Percentiles rank a stretch among this genome's conserved stretches.
Evolutionary conservation across 2,888 invertebrate species (phyloP).

Genomic region (Pammene aurita): DNA sequence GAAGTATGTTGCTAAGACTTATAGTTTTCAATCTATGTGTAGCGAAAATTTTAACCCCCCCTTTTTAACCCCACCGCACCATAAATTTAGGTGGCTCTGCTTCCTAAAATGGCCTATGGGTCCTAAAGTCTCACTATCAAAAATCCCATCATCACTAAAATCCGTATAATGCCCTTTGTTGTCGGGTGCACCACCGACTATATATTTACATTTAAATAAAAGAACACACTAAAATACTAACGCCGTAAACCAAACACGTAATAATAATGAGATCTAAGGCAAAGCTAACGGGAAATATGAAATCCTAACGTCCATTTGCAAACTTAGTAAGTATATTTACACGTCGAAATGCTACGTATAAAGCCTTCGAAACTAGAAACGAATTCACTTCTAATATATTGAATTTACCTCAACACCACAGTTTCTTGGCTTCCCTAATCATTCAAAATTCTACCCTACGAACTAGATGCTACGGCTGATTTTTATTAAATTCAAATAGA

Average conservation of each 20-base stretch:
- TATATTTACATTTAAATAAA: too few species aligned
- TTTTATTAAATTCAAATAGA: neutral
- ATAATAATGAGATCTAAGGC: conserved; percentile 7
- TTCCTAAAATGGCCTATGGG: too few species aligned
- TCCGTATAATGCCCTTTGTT: too few species aligned
- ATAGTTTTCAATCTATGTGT: too few species aligned
- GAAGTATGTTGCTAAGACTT: too few species aligned
- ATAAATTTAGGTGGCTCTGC: too few species aligned
- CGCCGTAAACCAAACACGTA: neutral
- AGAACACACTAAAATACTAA: too few species aligned
- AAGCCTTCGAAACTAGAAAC: conserved; percentile 43
- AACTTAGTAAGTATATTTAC: conserved; percentile 43
- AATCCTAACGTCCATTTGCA: conserved; percentile 39
- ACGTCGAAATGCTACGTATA: conserved; percentile 43
- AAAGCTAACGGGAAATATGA: conserved; percentile 35
- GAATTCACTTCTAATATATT: conserved; percentile 49
- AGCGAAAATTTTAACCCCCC: too few species aligned
- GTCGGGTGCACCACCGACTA: too few species aligned
- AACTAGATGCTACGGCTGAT: conserved; percentile 3
- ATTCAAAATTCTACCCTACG: conserved; percentile 15
- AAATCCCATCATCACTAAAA: too few species aligned
- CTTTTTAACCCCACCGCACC: too few species aligned
- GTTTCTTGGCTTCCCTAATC: conserved; percentile 36
- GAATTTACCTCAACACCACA: conserved; percentile 50
- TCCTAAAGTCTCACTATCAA: too few species aligned